Conservation (phyloP, 2,113 vertebrate species). For the Pavo muticus region DNA sequence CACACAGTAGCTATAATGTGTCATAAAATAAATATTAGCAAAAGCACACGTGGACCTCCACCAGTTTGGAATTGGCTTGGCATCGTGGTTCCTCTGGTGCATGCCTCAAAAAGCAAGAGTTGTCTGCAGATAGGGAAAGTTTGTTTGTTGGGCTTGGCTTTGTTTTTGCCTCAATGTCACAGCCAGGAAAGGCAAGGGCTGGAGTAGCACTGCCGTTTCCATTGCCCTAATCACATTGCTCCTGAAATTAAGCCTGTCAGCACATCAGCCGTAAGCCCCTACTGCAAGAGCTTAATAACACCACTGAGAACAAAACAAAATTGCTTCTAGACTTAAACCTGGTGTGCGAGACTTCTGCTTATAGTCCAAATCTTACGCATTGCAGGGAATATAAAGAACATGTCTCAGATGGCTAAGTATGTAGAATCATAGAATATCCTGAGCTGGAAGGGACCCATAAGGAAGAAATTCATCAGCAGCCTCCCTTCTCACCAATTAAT, state of each 20-base stretch:
- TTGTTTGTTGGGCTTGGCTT: conserved; percentile 9
- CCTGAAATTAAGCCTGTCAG: conserved; percentile 60
- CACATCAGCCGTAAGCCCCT: conserved; percentile 39
- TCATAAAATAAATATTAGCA: conserved; percentile 74
- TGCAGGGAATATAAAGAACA: background rate
- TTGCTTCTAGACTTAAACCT: conserved; percentile 70
- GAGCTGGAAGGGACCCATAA: no score
- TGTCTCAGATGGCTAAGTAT: background rate
- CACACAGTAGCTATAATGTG: conserved; percentile 51
- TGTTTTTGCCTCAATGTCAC: conserved; percentile 33
- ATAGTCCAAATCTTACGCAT: background rate
- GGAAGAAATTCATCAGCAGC: background rate
- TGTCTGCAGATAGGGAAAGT: background rate
- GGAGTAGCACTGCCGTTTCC: background rate
- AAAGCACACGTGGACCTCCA: background rate
- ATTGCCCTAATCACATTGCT: conserved; percentile 39
- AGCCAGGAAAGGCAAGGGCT: conserved; percentile 66
- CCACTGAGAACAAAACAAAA: conserved; percentile 77
- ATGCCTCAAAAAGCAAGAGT: background rate
- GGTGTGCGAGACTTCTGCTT: conserved; percentile 37
- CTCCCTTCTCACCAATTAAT: background rate
- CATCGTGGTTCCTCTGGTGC: background rate
- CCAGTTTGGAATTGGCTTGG: conserved; percentile 23
- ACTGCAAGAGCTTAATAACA: conserved; percentile 65
- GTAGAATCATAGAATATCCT: no score